Evolutionary conservation across 2,888 invertebrate species (phyloP), one percentile per base, ranked within the genome.

Genomic region (Cephonodes hylas): DNA sequence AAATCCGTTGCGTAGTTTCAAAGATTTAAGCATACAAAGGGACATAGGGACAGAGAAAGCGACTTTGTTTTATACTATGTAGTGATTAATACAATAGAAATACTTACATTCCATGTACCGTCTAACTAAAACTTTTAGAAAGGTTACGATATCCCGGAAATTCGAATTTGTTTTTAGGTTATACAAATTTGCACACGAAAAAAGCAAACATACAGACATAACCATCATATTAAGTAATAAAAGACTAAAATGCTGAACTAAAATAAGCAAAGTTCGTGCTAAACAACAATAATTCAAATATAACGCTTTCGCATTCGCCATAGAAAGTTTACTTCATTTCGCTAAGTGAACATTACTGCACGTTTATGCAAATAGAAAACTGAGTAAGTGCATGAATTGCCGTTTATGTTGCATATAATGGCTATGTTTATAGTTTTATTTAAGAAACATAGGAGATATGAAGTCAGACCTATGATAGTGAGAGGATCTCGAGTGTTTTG

Each of bases 311-410:
- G 27, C 10, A 53, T 53, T 53, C 31, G 53, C 53, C 53, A 53
- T 18, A 27, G 18, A 34, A 42, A 48, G 56, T 62, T 58, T 62
- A 48, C 46, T 62, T 58, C 42, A 58, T 48, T 58, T 23, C 58
- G 42, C 45, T 58, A 58, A 62, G 25, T 60, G 53, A 60, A 27
- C 53, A 60, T 60, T 56, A 60, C 20, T 42, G 42, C 18, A 42
- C 56, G 27, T 38, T 42, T 60, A 60, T 31, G 27, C 27, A 45
- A 59, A 15, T 46, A 45, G 25, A 59, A 59, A 59, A 45, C 27
- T 18, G 13, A 27, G 53, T 53, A 31, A 53, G 31, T 53, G 27
- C 53, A 53, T 53, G 53, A 53, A 53, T 53, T 53, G 53, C 53
- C 27, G 31, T 53, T 53, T 53, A 31, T 53, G 53, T 27, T 18